Percentiles rank a stretch among this genome's conserved stretches.
These are phyloP conservation scores for Poeciliopsis paucimaculata DNA, from an alignment of 2,797 vertebrate species.

Conservation along the genomic window DNA sequence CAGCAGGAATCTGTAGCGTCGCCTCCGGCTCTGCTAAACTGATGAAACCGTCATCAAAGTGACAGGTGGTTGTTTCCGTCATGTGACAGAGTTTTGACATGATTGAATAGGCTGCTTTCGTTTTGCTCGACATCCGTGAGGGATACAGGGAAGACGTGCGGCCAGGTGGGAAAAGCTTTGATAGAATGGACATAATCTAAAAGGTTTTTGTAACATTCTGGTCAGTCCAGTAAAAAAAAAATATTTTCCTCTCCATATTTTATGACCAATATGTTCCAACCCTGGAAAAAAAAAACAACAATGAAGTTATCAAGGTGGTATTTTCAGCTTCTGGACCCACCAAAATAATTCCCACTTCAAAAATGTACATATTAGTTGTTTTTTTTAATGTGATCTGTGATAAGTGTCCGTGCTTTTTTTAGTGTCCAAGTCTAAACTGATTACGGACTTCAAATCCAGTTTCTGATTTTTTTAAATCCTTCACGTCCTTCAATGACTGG, in stretches of 20 bases:
- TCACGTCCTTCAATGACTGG: neutral
- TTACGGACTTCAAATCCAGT: neutral
- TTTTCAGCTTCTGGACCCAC: neutral
- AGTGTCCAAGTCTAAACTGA: neutral
- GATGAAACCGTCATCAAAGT: neutral
- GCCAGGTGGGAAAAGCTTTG: constrained; percentile 40
- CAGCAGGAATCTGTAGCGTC: neutral
- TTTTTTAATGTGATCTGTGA: neutral
- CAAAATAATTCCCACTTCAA: neutral
- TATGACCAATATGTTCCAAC: neutral
- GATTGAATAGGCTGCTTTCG: neutral
- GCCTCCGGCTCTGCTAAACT: neutral
- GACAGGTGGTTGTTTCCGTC: constrained; percentile 28
- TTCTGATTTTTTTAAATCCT: neutral
- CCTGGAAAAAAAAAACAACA: neutral
- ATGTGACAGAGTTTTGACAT: constrained; percentile 11
- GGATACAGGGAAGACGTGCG: constrained; percentile 29
- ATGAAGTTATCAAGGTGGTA: neutral
- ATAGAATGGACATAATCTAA: constrained; percentile 38
- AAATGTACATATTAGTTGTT: neutral
- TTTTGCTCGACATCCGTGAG: constrained; percentile 8
- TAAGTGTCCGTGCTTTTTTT: neutral
- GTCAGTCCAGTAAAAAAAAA: neutral
- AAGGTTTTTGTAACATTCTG: neutral
- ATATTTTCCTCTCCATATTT: neutral